These are phyloP conservation scores for Arctia plantaginis DNA, from an alignment of 2,888 invertebrate genomes.

Conservation along the genomic window DNA sequence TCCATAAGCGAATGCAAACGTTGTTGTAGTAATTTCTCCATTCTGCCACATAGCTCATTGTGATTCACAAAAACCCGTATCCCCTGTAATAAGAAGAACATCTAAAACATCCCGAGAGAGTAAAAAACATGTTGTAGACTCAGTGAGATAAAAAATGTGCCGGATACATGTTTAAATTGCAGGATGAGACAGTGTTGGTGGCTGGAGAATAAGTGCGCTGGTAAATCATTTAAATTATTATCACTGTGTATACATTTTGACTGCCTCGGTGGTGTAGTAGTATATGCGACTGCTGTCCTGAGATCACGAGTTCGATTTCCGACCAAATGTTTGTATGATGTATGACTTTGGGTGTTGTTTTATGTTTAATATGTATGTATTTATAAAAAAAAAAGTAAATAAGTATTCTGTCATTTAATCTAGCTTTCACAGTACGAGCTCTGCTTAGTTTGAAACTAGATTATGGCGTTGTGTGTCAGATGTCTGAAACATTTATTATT, in stretches of 20 bases:
- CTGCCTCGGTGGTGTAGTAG: no score
- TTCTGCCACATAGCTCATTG: slow-evolving; percentile 48
- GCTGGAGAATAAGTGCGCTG: not conserved
- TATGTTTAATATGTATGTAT: no score
- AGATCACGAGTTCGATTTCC: no score
- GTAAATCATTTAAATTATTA: not conserved
- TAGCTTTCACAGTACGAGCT: no score
- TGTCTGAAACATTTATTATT: no score
- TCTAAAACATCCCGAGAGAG: slow-evolving; percentile 63
- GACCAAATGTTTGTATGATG: no score
- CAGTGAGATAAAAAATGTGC: slow-evolving; percentile 26
- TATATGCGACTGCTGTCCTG: no score
- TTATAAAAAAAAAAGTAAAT: no score
- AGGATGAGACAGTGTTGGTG: slow-evolving; percentile 22
- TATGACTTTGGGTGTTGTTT: no score
- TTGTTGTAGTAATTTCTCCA: slow-evolving; percentile 63
- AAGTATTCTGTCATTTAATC: no score
- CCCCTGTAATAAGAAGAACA: slow-evolving; percentile 55
- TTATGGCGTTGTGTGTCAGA: no score
- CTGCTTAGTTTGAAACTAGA: no score
- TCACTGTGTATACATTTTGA: not conserved
- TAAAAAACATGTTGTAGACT: slow-evolving; percentile 35
- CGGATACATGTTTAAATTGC: slow-evolving; percentile 14
- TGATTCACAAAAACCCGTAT: slow-evolving; percentile 53
- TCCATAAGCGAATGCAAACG: slow-evolving; percentile 38